A percentile compares a stretch with the other conserved stretches of the same genome.
phyloP scores from a whole-genome alignment of 2,113 vertebrate genomes.

The Drymodes brunneopygia region DNA sequence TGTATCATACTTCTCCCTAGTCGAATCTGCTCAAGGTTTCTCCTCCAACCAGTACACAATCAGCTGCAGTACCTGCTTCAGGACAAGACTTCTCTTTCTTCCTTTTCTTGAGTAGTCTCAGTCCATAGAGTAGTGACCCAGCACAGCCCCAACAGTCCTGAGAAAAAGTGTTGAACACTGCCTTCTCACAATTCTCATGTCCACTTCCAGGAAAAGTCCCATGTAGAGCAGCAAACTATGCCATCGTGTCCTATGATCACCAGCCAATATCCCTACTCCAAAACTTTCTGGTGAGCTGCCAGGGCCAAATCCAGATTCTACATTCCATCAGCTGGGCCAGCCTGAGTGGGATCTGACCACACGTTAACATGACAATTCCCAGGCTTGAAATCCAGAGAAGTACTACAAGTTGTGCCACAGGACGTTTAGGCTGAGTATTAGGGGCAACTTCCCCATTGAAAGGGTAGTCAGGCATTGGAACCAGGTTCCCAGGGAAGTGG shows the following conservation, averaged over 20 bases:
- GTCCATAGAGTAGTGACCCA: not conserved
- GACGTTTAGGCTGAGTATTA: not conserved
- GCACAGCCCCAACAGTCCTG: not conserved
- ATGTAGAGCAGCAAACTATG: not conserved
- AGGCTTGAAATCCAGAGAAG: not conserved
- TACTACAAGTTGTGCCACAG: not conserved
- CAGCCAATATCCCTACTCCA: not conserved
- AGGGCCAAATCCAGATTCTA: not conserved
- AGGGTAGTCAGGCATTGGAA: not conserved
- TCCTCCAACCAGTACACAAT: not conserved
- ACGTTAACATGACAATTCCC: not conserved
- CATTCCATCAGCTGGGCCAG: not conserved
- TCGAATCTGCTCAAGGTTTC: not conserved
- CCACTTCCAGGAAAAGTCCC: not conserved
- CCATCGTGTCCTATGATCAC: not conserved
- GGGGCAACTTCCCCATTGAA: not conserved
- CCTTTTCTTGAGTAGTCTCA: not conserved
- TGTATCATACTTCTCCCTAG: not conserved
- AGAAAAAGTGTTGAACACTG: not conserved
- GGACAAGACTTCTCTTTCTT: not conserved
- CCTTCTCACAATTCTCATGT: not conserved
- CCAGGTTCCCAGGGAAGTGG: not conserved
- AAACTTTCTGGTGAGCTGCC: not conserved
- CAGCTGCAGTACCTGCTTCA: not conserved
- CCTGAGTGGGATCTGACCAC: not conserved